phyloP scores from a whole-genome alignment of 1,140 invertebrate genomes.

The Drosophila saltans region DNA sequence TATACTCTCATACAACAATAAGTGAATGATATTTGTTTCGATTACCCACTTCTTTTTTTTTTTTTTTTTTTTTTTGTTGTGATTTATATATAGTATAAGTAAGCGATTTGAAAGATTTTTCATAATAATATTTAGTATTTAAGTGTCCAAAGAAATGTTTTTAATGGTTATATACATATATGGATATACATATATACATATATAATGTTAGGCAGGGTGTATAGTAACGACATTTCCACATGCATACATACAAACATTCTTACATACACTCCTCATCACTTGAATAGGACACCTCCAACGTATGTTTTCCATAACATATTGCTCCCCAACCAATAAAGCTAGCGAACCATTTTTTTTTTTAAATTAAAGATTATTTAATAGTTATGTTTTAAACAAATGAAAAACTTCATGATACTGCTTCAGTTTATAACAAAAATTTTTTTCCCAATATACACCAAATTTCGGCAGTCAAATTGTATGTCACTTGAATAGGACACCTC shows the following conservation, averaged over 20 bases:
- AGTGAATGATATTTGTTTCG: not conserved
- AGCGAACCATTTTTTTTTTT: too few relatives aligned
- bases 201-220: slow-evolving; percentile 2
- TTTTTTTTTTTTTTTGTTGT: not conserved
- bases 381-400: too few relatives aligned
- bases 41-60: not conserved
- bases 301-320: too few relatives aligned
- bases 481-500: too few relatives aligned
- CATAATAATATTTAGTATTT: not conserved
- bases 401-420: too few relatives aligned
- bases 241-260: not conserved
- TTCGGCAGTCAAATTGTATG: too few relatives aligned
- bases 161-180: not conserved
- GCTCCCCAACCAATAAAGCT: too few relatives aligned
- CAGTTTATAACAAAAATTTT: too few relatives aligned
- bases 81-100: not conserved
- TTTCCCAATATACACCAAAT: too few relatives aligned
- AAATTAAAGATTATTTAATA: too few relatives aligned
- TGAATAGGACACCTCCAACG: too few relatives aligned
- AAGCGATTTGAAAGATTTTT: not conserved
- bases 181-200: not conserved
- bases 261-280: too few relatives aligned
- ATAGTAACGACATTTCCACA: not conserved
- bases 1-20: not conserved
- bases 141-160: not conserved